Base-by-base conservation (phyloP, 2,113 vertebrate genomes). In the Colossoma macropomum region DNA sequence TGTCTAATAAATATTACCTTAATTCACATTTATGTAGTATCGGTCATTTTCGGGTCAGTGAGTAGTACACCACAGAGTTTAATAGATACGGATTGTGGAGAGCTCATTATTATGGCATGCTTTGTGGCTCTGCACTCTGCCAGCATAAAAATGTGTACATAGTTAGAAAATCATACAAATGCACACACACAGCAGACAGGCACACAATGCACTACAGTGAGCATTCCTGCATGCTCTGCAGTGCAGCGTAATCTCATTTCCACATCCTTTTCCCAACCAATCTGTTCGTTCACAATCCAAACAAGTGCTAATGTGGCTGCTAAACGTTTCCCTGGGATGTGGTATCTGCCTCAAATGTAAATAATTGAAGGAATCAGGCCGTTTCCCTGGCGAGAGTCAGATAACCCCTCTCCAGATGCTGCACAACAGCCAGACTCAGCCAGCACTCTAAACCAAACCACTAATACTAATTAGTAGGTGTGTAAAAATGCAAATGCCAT, bases 301-400 rank as follows among this genome's bases (percentile, higher is more conserved):
- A 66, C 48, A 81, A 81, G 59, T 23, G 48, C 72, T 76, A 75
- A 83, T 82, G n/a, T 75, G 72, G 23, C 85, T 50, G 50, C 59
- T 34, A 21, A 77, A 81, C 80, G 41, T 6, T 17, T 74, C 59
- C 59, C 30, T 32, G 1, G 4, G 68, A 34, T 74, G 23, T 48
- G 72, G 13, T 54, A 34, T 12, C 72, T 75, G 54, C 78, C 60
- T 52, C 56, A 74, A 60, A 78, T 74, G 75, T 81, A 75, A 86
- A 81, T 81, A 74, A 84, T 41, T 74, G 69, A 75, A 77, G 72
- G 73, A 86, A 81, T 81, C 77, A 79, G 66, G 77, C 73, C 52
- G 52, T 77, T 52, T 83, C 77, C 62, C 54, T 69, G n/a, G 52
- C 28, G 48, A 75, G 48, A 34, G 41, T 41, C 70, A 74, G 60